phyloP scores from a whole-genome alignment of 2,888 invertebrate species.

The Palloptera scutellata region DNA sequence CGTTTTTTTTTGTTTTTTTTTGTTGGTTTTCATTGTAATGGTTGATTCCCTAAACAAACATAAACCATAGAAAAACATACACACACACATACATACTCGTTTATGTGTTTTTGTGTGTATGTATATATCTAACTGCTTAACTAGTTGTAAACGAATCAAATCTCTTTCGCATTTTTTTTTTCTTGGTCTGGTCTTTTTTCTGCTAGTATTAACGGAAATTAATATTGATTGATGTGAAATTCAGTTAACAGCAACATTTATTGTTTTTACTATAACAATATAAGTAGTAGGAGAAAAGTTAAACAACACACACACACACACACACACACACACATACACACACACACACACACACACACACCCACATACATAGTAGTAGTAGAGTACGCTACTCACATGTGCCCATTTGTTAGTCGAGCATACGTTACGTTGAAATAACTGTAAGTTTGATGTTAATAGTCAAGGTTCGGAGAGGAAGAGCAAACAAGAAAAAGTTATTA shows the following conservation, averaged over 20 bases:
- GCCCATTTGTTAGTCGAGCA: background rate
- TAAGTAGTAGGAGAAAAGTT: constrained; percentile 10
- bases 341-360: background rate
- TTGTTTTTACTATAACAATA: constrained; percentile 20
- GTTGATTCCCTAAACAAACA: constrained; percentile 24
- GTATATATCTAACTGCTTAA: background rate
- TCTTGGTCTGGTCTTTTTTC: constrained; percentile 13
- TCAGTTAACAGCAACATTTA: constrained; percentile 35
- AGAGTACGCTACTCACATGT: background rate
- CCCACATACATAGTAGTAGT: background rate
- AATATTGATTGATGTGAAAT: constrained; percentile 46
- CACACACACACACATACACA: constrained; percentile 15
- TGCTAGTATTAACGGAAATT: constrained; percentile 43
- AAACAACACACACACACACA: constrained; percentile 19
- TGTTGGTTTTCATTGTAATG: background rate
- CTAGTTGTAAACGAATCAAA: constrained; percentile 31
- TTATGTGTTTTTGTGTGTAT: background rate
- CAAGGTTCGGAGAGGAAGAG: too few relatives aligned
- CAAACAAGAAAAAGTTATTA: too few relatives aligned
- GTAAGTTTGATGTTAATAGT: too few relatives aligned
- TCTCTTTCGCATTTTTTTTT: constrained; percentile 7
- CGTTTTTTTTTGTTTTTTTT: constrained; percentile 1
- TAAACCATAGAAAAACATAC: constrained; percentile 11
- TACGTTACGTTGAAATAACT: background rate
- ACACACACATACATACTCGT: background rate